Evolutionary conservation across 2,113 vertebrate species (phyloP).

Genomic region (Potamarius usumacintae): DNA sequence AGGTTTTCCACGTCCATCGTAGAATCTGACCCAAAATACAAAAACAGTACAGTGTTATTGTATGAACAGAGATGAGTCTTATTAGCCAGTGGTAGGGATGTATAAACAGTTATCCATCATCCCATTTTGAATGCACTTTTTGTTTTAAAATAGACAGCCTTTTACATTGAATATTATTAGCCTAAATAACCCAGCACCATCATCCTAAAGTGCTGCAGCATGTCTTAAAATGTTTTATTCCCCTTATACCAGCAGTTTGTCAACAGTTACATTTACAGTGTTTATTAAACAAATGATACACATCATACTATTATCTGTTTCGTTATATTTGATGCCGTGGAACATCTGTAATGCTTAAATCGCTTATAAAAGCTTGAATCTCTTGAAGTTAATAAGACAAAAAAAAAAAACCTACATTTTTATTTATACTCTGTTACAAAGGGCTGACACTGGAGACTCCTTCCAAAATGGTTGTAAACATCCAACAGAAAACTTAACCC

Average conservation of each 20-base stretch:
- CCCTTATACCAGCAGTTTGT: neutral
- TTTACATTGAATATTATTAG: neutral
- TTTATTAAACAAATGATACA: neutral
- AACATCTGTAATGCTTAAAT: no score
- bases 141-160: neutral
- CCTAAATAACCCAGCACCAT: neutral
- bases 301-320: neutral
- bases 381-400: no score
- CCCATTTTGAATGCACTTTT: neutral
- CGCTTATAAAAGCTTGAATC: no score
- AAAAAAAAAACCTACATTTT: no score
- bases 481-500: no score
- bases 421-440: no score
- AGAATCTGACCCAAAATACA: slow-evolving; percentile 56
- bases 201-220: neutral
- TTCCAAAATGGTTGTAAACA: no score
- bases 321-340: no score
- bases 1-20: slow-evolving; percentile 50
- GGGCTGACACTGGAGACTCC: no score
- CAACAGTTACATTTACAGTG: neutral
- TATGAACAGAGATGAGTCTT: neutral
- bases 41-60: neutral
- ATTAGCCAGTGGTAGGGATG: neutral
- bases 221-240: neutral
- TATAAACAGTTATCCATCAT: neutral